A percentile compares a stretch with the other conserved stretches of the same genome.
These are phyloP conservation scores for Coelinius sp. DNA, from an alignment of 2,888 invertebrate species.

Conservation along the genomic window DNA sequence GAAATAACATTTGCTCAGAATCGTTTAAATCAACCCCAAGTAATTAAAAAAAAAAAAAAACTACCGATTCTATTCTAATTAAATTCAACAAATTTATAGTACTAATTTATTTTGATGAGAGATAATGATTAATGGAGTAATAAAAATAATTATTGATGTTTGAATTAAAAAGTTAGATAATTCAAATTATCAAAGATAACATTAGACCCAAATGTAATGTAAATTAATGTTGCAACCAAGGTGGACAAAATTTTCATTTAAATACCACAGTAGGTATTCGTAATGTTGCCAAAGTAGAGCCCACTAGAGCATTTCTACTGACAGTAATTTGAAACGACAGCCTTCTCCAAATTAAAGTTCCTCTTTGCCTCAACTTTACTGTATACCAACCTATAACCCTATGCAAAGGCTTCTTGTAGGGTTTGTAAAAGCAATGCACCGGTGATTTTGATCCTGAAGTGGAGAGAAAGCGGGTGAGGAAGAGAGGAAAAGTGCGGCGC, in stretches of 20 bases:
- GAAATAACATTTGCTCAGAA: constrained; percentile 2
- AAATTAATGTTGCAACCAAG: constrained; percentile 13
- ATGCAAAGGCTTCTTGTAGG: constrained; percentile 16
- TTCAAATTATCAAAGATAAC: background rate
- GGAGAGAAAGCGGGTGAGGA: background rate
- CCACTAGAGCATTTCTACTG: constrained; percentile 55
- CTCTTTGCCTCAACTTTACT: constrained; percentile 37
- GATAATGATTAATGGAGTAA: background rate
- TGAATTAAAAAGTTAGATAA: too few relatives aligned
- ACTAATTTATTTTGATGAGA: background rate
- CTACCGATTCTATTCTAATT: constrained; percentile 1
- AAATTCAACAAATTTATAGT: constrained; percentile 1
- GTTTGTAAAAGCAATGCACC: constrained; percentile 5
- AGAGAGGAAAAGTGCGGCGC: background rate
- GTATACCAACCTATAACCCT: background rate
- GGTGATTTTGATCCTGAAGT: constrained; percentile 13
- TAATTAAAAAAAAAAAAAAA: constrained; percentile 4
- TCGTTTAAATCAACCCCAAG: background rate
- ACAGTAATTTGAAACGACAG: constrained; percentile 60
- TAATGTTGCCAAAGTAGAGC: constrained; percentile 11
- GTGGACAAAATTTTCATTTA: constrained; percentile 25
- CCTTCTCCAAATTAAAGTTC: constrained; percentile 60
- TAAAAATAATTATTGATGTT: background rate
- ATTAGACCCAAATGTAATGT: constrained; percentile 8
- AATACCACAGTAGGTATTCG: constrained; percentile 19